Evolutionary conservation across 2,797 vertebrate genomes (phyloP).

Genomic region (Cyclopterus lumpus): DNA sequence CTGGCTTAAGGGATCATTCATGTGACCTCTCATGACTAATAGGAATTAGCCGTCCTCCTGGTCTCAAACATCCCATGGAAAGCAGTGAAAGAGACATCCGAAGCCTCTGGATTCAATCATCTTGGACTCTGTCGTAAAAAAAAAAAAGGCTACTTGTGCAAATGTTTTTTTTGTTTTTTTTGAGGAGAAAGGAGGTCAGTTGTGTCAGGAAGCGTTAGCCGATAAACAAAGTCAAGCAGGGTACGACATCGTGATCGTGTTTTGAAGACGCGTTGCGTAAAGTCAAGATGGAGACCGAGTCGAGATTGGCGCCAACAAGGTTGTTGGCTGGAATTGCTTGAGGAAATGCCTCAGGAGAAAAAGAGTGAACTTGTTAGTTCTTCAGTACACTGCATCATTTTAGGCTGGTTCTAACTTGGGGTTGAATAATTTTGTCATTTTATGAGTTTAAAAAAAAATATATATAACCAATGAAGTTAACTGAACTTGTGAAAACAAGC

Average conservation of each 20-base stretch:
- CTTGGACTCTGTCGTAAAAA: background rate
- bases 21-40: conserved; percentile 75
- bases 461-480: background rate
- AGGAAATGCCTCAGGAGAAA: conserved; percentile 53
- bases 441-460: background rate
- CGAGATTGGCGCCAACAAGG: background rate
- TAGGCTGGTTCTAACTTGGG: background rate
- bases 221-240: conserved; percentile 8
- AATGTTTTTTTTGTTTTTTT: too few species aligned
- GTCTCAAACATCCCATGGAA: conserved; percentile 43
- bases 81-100: conserved; percentile 23
- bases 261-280: conserved; percentile 41
- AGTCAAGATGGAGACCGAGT: conserved; percentile 34
- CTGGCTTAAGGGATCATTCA: conserved; percentile 74
- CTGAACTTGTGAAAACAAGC: background rate
- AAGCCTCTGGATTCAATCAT: conserved; percentile 6
- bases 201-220: conserved; percentile 21
- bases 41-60: conserved; percentile 48
- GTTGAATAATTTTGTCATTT: background rate
- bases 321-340: conserved; percentile 41
- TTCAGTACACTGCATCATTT: background rate
- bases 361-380: conserved; percentile 10
- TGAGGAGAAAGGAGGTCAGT: background rate
- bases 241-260: conserved; percentile 20
- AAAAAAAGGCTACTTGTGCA: background rate